Evolutionary conservation across 1,140 invertebrate species (phyloP).

Genomic region (Caligus rogercresseyi): DNA sequence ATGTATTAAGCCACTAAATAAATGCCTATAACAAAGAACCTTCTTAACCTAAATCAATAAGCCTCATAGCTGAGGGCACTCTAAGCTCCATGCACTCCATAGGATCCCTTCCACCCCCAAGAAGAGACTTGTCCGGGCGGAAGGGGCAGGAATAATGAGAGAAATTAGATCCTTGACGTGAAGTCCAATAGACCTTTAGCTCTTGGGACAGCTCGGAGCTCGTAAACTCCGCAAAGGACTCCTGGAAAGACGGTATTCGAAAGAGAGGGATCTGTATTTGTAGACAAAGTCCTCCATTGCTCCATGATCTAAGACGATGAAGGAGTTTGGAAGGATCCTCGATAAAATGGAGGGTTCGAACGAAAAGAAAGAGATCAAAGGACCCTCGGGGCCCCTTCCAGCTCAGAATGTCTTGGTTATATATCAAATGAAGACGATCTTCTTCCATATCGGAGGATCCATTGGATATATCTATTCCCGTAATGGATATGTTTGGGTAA

Average conservation of each 20-base stretch:
- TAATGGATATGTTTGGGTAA: neutral
- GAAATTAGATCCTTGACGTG: neutral
- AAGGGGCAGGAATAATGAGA: neutral
- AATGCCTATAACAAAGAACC: too few relatives aligned
- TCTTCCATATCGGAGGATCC: slow-evolving; percentile 38
- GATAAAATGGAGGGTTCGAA: neutral
- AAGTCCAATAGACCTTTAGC: neutral
- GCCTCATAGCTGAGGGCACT: too few relatives aligned
- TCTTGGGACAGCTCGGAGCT: neutral
- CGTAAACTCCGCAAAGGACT: neutral
- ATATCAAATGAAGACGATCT: neutral
- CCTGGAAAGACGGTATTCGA: neutral
- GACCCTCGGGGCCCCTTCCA: neutral
- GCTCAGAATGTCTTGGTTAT: neutral
- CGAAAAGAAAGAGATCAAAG: neutral
- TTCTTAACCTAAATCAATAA: too few relatives aligned
- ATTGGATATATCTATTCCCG: neutral
- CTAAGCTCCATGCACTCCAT: too few relatives aligned
- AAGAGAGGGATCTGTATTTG: neutral
- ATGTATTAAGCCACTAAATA: too few relatives aligned
- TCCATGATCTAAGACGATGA: neutral
- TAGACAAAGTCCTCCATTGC: neutral
- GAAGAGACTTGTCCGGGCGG: neutral
- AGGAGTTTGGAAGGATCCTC: neutral
- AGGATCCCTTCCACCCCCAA: too few relatives aligned